A percentile compares a stretch with the other conserved stretches of the same genome.
These are phyloP conservation scores for Podilymbus podiceps DNA, from an alignment of 2,113 vertebrate species.

Conservation along the genomic window DNA sequence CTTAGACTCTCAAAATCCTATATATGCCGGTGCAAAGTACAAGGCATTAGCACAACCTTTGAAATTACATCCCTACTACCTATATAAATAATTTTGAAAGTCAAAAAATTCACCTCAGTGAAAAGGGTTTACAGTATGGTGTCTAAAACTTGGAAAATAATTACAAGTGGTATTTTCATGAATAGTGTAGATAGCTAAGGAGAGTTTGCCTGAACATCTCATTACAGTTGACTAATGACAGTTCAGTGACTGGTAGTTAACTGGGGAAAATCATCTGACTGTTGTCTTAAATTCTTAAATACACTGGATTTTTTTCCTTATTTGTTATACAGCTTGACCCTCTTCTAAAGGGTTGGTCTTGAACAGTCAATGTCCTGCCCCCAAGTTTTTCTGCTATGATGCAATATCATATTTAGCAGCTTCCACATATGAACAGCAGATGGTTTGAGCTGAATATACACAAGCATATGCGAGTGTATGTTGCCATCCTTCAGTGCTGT, in stretches of 20 bases:
- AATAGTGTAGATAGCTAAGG: neutral
- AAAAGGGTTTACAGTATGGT: neutral
- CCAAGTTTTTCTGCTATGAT: constrained; percentile 17
- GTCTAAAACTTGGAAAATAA: neutral
- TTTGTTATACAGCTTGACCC: neutral
- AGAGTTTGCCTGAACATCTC: neutral
- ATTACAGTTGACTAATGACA: neutral
- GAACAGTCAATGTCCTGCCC: neutral
- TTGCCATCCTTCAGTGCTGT: neutral
- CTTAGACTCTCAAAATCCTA: neutral
- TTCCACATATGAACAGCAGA: constrained; percentile 44
- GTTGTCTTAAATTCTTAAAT: neutral
- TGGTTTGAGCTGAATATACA: constrained; percentile 36
- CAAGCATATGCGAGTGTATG: constrained; percentile 3
- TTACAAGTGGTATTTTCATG: neutral
- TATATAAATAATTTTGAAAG: neutral
- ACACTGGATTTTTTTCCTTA: neutral
- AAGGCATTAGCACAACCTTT: neutral
- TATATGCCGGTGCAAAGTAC: neutral
- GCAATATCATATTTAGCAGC: constrained; percentile 10
- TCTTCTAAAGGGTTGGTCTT: neutral
- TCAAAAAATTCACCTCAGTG: neutral
- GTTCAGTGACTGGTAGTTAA: neutral
- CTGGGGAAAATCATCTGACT: neutral
- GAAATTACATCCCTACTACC: neutral